Base-by-base conservation (phyloP, 2,113 vertebrate genomes). In the Eurypyga helias region DNA sequence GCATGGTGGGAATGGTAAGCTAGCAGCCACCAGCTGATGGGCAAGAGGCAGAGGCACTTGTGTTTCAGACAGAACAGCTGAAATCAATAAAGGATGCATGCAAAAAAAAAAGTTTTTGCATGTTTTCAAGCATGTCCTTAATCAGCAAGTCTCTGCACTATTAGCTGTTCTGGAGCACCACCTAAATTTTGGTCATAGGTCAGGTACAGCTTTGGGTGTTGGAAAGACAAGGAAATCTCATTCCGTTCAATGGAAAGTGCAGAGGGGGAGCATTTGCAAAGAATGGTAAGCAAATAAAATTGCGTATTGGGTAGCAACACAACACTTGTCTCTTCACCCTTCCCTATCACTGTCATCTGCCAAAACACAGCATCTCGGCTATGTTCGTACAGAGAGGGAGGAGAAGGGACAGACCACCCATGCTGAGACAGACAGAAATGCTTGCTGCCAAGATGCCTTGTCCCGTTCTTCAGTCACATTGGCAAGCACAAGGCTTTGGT, bases 1-100 rank as follows among this genome's bases (percentile, higher is more conserved):
- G 3, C 0, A 0, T 4, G 6, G 21, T 46, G n/a, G 24, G 28
- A 70, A 67, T 6, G 10, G 31, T 11, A n/a, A 80, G n/a, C 29
- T 55, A 85, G 23, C 33, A 67, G 11, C 38, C 2, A 2, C 12
- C 36, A 72, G 36, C 18, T 46, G 36, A 43, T 2, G 6, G 34
- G 5, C 38, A 8, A 48, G 41, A 64, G 28, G 60, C 8, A 24
- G 28, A 87, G 29, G 7, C 0, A 0, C 4, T 14, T 20, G 3
- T 6, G 17, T 70, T 90, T 46, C 55, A 58, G 21, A 41, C 7
- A 5, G 17, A 28, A 21, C 33, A 77, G 41, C 19, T 54, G 73
- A 90, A 92, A 77, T 10, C 54, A 26, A 31, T 15, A 25, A 54
- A 75, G 58, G 9, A n/a, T 41, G 41, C 41, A 41, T 41, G 41